phyloP scores from a whole-genome alignment of 23 tunicate species.

The Trididemnum nubilum region DNA sequence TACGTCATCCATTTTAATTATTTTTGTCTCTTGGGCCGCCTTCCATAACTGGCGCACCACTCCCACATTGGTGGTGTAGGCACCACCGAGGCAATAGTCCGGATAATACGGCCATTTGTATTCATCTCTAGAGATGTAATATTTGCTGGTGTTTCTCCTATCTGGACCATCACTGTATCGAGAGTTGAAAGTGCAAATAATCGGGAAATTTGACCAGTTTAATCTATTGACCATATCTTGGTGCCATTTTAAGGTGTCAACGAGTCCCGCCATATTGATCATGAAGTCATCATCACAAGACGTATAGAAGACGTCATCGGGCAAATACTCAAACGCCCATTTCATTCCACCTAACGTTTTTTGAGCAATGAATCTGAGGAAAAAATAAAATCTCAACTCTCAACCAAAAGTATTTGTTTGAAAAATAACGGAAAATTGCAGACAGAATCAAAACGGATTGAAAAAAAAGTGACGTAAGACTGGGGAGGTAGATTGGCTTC shows the following conservation, averaged over 20 bases:
- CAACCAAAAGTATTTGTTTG: too few relatives aligned
- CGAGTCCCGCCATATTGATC: too few relatives aligned
- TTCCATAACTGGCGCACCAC: conserved; percentile 8
- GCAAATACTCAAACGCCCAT: conserved; percentile 11
- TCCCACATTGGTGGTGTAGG: too few relatives aligned
- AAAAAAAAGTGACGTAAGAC: too few relatives aligned
- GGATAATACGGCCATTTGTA: conserved; percentile 17
- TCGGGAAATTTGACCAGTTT: neutral
- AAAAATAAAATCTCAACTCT: too few relatives aligned
- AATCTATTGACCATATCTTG: neutral
- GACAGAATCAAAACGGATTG: too few relatives aligned
- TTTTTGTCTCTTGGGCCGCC: neutral
- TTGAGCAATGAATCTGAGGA: neutral
- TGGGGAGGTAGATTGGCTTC: too few relatives aligned
- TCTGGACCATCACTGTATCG: neutral
- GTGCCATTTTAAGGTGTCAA: neutral
- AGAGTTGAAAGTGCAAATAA: neutral
- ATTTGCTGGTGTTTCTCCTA: neutral
- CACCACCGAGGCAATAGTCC: conserved; percentile 29
- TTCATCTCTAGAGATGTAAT: neutral
- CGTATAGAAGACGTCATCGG: too few relatives aligned
- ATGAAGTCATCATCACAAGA: too few relatives aligned
- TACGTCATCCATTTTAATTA: conserved; percentile 29
- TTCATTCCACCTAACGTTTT: conserved; percentile 17
- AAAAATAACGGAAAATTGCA: too few relatives aligned